Evolutionary conservation across 1,140 invertebrate genomes (phyloP).

Genomic region (Forficula auricularia): DNA sequence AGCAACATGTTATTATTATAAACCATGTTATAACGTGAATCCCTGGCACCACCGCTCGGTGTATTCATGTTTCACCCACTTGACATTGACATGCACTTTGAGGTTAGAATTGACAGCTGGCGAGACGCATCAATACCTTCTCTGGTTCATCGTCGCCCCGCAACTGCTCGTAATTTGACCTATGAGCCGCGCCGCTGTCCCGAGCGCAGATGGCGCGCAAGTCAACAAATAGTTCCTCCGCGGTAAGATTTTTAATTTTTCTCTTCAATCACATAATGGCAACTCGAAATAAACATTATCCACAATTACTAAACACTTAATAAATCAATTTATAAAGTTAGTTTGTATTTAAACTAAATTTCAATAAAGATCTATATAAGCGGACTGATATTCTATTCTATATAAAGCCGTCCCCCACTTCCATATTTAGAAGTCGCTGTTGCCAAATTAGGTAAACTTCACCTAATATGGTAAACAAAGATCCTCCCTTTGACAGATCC

Average conservation of each 20-base stretch:
- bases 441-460: constrained; percentile 26
- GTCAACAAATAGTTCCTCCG: no score
- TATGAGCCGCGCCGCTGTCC: constrained; percentile 9
- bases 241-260: no score
- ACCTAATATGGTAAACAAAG: constrained; percentile 22
- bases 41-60: constrained; percentile 54
- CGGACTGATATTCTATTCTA: constrained; percentile 4
- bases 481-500: constrained; percentile 14
- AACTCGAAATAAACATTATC: no score
- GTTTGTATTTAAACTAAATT: no score
- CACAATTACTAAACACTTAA: no score
- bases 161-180: constrained; percentile 22
- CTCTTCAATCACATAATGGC: no score
- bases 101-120: not conserved
- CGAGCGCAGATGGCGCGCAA: not conserved
- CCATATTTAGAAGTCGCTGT: constrained; percentile 24
- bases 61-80: constrained; percentile 37
- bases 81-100: not conserved
- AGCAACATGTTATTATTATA: constrained; percentile 69
- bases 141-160: constrained; percentile 11
- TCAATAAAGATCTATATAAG: constrained; percentile 1
- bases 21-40: constrained; percentile 66
- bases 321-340: no score
- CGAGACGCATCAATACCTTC: not conserved
- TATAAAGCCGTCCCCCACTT: constrained; percentile 12